Evolutionary conservation across 2,888 invertebrate species (phyloP).

Genomic region (Fissipunctia ypsillon): DNA sequence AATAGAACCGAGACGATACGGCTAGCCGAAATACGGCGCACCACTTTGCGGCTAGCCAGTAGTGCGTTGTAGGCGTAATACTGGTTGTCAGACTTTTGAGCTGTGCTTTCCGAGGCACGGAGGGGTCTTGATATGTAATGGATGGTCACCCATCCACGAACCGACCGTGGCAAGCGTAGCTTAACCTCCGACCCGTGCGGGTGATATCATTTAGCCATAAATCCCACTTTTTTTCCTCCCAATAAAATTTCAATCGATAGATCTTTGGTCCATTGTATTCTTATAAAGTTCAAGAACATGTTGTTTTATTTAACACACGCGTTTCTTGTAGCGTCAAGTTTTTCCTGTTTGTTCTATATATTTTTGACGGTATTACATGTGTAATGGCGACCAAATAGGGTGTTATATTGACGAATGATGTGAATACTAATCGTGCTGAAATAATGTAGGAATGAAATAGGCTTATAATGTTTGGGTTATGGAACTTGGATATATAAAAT

Average conservation of each 20-base stretch:
- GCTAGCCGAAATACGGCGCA: no score
- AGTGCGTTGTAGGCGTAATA: no score
- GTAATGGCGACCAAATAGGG: slow-evolving; percentile 43
- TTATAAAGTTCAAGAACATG: neutral
- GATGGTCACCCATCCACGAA: no score
- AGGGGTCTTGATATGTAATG: no score
- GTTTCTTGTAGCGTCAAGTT: neutral
- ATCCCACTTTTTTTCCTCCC: no score
- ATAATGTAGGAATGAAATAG: slow-evolving; percentile 5
- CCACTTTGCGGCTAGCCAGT: no score
- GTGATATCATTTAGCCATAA: no score
- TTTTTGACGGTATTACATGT: slow-evolving; percentile 38
- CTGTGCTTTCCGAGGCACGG: no score
- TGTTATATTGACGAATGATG: slow-evolving; percentile 39
- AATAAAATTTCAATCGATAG: neutral
- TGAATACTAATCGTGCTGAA: slow-evolving; percentile 37
- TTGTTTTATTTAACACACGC: slow-evolving; percentile 2
- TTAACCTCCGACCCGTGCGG: no score
- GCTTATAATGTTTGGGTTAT: neutral
- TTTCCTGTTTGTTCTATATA: slow-evolving; percentile 35
- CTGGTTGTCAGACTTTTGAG: no score
- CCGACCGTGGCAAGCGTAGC: no score
- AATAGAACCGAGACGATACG: no score
- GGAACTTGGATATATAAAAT: neutral
- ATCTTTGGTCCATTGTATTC: neutral